Base-by-base conservation (phyloP, 1,140 invertebrate genomes). In the Globodera rostochiensis region DNA sequence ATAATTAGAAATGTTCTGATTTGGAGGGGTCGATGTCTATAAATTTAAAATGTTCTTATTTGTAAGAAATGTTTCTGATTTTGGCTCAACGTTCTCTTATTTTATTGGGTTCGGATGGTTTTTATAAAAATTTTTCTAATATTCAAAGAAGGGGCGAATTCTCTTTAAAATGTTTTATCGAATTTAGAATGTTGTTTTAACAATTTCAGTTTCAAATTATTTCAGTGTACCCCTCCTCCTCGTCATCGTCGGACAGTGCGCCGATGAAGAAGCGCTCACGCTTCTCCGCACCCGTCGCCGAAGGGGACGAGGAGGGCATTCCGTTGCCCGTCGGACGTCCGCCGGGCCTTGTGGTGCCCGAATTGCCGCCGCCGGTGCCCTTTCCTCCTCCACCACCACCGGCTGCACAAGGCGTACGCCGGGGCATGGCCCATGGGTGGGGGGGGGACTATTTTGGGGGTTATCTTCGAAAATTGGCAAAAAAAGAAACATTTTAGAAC, bases 181-280 rank as follows among this genome's bases (percentile, higher is more conserved):
- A 60, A 60, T 60, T 60, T 60, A 5, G 1, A 15, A 19, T 1
- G 57, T 60, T 6, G 15, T n/a, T 75, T 76, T 76, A 7, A 9
- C 13, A 74, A 36, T 73, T 73, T 57, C 21, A 19, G 9, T 74
- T 36, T 21, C 4, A 19, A 11, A 21, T 85, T 15, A n/a, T 86
- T 87, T 77, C 67, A 87, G 85, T 71, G 8, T 84, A 53, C 8
- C 84, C 86, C 9, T 67, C 86, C 11, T 83, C 84, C 50, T 84
- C 66, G 71, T 83, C n/a, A 70, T 15, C 80, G 13, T 21, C 45
- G 4, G 49, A 49, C 45, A 36, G 25, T 70, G 49, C 1, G 7
- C 77, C 83, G 53, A 13, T 21, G n/a, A 80, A 57, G 13, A 85
- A 84, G 69, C 50, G 74, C 11, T 6, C 53, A 11, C 46, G 77